A percentile compares a stretch with the other conserved stretches of the same genome.
These are phyloP conservation scores for Paracentrotus lividus DNA, from an alignment of 53 echinoderm and acorn worm genomes.

Conservation along the genomic window DNA sequence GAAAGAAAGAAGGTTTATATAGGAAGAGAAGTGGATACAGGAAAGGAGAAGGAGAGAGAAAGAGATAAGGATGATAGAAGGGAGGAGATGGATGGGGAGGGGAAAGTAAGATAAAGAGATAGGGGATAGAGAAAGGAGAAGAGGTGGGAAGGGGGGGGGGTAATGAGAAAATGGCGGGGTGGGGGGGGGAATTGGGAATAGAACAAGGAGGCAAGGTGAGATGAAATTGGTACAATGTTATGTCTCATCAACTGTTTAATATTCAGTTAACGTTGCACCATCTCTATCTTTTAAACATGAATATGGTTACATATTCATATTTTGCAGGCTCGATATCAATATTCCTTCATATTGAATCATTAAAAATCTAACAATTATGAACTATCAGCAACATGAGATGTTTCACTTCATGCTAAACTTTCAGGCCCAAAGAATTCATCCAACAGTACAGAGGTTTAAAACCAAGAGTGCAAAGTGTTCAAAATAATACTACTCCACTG, in stretches of 20 bases:
- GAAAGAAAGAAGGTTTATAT: neutral
- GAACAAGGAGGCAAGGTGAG: neutral
- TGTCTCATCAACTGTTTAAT: neutral
- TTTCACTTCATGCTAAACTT: too few relatives aligned
- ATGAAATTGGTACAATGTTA: neutral
- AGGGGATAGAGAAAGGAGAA: neutral
- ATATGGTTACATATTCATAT: neutral
- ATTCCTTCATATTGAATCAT: too few relatives aligned
- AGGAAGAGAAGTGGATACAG: too few relatives aligned
- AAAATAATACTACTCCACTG: too few relatives aligned
- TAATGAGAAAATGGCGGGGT: neutral
- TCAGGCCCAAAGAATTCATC: too few relatives aligned
- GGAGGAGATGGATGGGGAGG: neutral
- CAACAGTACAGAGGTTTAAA: too few relatives aligned
- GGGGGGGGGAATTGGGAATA: neutral
- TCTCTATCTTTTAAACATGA: neutral
- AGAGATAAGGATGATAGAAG: neutral
- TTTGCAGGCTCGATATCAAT: too few relatives aligned
- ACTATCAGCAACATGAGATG: too few relatives aligned
- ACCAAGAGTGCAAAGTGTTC: too few relatives aligned
- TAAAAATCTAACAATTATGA: too few relatives aligned
- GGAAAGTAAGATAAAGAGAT: neutral
- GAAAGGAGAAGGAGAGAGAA: neutral
- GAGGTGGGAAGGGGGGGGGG: neutral
- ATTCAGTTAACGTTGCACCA: too few relatives aligned